Conservation (phyloP, 2,888 invertebrate species). For the Bursaphelenchus okinawaensis region DNA sequence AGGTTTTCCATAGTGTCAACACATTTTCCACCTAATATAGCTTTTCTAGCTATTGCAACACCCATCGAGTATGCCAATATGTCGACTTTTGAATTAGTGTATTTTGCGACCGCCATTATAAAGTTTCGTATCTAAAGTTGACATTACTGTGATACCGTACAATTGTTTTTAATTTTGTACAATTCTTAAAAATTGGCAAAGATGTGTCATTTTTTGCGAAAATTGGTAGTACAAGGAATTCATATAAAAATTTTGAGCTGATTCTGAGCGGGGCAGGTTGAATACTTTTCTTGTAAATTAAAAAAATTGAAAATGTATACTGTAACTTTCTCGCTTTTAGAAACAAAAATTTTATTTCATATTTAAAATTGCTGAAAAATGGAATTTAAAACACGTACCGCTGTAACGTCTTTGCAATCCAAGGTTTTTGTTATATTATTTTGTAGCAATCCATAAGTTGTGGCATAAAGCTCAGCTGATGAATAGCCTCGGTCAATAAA, state of each 20-base stretch:
- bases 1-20: slow-evolving; percentile 53
- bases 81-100: slow-evolving; percentile 49
- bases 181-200: no score
- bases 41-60: slow-evolving; percentile 50
- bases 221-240: no score
- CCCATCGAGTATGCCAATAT: slow-evolving; percentile 53
- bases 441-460: slow-evolving; percentile 36
- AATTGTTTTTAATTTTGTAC: no score
- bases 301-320: not conserved
- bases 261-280: no score
- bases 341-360: not conserved
- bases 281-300: not conserved
- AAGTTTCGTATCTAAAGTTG: slow-evolving; percentile 43
- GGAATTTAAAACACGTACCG: slow-evolving; percentile 11
- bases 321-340: no score
- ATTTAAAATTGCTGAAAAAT: not conserved
- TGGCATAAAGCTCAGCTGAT: slow-evolving; percentile 41
- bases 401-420: slow-evolving; percentile 41
- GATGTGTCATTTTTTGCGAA: no score
- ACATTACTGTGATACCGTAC: no score
- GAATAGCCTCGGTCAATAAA: slow-evolving; percentile 22
- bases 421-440: slow-evolving; percentile 34
- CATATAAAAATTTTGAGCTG: no score
- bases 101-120: slow-evolving; percentile 41
- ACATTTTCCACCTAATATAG: slow-evolving; percentile 53